Conservation (phyloP, 2,113 vertebrate genomes). For the Alligator sinensis region DNA sequence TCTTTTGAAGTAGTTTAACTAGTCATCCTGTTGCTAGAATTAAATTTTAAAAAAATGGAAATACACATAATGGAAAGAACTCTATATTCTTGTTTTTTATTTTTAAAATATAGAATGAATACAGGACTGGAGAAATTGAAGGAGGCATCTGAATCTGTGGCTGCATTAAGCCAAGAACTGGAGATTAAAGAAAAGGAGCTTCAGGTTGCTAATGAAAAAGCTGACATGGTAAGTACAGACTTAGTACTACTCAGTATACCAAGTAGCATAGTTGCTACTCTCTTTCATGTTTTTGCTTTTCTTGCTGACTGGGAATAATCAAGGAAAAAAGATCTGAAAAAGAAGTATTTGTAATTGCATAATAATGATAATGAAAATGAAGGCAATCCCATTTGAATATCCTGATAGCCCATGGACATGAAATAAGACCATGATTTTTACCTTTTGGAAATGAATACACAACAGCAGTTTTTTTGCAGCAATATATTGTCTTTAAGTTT, state of each 20-base stretch:
- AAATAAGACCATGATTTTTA: too few species aligned
- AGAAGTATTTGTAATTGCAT: background rate
- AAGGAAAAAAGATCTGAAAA: background rate
- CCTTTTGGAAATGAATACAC: background rate
- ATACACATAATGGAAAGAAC: background rate
- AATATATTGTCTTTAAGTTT: background rate
- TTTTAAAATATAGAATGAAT: conserved; percentile 87
- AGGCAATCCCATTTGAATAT: background rate
- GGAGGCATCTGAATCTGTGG: conserved; percentile 94
- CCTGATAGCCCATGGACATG: background rate
- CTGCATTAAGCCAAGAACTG: conserved; percentile 90
- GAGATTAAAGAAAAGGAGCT: conserved; percentile 94
- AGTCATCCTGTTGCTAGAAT: background rate
- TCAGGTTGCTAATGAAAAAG: conserved; percentile 91
- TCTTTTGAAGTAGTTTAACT: background rate
- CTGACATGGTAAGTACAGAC: conserved; percentile 85
- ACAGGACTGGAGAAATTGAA: conserved; percentile 93
- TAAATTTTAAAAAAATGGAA: background rate
- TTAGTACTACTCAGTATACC: too few species aligned
- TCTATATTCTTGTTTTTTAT: background rate
- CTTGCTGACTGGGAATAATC: background rate
- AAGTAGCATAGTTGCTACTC: rapidly evolving
- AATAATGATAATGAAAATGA: background rate
- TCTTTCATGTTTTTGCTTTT: background rate
- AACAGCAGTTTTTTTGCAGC: background rate